phyloP scores from a whole-genome alignment of 2,113 vertebrate species.

The Callocephalon fimbriatum region DNA sequence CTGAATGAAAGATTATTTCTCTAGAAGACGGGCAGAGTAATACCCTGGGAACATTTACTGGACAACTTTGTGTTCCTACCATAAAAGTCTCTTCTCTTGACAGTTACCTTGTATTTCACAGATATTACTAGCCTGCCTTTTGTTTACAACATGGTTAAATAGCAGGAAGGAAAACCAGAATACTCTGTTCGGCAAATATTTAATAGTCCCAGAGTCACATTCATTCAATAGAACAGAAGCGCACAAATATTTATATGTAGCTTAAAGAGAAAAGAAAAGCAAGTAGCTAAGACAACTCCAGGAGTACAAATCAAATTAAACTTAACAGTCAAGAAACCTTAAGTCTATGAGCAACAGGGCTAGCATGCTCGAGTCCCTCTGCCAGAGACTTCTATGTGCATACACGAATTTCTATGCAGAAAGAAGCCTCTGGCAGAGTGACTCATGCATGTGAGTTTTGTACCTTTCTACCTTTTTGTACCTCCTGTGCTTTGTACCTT shows the following conservation, averaged over 20 bases:
- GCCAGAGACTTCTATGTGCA: background rate
- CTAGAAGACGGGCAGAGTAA: background rate
- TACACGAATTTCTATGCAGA: background rate
- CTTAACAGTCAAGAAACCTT: background rate
- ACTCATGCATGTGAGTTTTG: accelerated
- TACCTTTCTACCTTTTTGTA: background rate
- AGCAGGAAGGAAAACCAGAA: background rate
- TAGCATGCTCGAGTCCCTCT: background rate
- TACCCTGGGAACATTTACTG: background rate
- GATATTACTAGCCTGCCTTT: background rate
- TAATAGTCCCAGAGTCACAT: background rate
- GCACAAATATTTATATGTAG: background rate
- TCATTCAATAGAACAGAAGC: background rate
- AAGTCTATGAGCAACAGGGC: background rate
- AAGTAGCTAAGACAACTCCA: background rate
- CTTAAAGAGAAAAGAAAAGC: background rate
- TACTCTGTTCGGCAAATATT: background rate
- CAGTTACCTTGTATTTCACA: background rate
- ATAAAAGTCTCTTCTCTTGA: background rate
- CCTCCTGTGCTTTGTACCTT: slow-evolving; percentile 79
- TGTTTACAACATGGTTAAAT: background rate
- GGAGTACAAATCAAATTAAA: background rate
- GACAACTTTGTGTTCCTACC: background rate
- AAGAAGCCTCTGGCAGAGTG: background rate
- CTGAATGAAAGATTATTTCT: background rate